Evolutionary conservation across 2,888 invertebrate species (phyloP).

Genomic region (Polyploca ridens): DNA sequence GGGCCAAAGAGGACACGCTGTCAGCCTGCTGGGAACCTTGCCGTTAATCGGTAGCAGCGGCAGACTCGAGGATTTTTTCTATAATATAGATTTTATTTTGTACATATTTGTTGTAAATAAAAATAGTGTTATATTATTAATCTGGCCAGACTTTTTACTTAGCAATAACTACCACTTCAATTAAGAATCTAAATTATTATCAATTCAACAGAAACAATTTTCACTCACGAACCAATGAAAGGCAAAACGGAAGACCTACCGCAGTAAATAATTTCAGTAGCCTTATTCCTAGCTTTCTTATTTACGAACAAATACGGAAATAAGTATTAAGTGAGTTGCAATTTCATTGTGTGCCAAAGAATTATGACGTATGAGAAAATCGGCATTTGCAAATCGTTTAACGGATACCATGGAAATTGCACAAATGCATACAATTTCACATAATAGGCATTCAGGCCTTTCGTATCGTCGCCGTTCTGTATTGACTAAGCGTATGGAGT

Average conservation of each 20-base stretch:
- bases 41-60: no score
- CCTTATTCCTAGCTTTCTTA: constrained; percentile 28
- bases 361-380: constrained; percentile 82
- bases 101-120: no score
- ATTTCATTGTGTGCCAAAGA: constrained; percentile 81
- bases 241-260: background rate
- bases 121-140: no score
- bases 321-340: constrained; percentile 73
- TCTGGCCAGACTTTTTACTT: no score
- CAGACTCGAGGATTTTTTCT: no score
- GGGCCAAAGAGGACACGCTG: no score
- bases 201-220: background rate
- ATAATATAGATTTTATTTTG: no score
- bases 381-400: constrained; percentile 82
- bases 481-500: constrained; percentile 37
- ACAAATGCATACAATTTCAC: constrained; percentile 80
- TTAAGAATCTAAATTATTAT: no score
- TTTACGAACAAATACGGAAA: constrained; percentile 65
- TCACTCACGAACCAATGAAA: background rate
- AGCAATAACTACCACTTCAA: no score
- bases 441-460: constrained; percentile 70
- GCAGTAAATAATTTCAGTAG: background rate
- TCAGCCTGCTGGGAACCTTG: no score
- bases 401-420: constrained; percentile 78
- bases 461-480: constrained; percentile 22